Evolutionary conservation across 2,888 invertebrate genomes (phyloP).

Genomic region (Tetragnatha montana): DNA sequence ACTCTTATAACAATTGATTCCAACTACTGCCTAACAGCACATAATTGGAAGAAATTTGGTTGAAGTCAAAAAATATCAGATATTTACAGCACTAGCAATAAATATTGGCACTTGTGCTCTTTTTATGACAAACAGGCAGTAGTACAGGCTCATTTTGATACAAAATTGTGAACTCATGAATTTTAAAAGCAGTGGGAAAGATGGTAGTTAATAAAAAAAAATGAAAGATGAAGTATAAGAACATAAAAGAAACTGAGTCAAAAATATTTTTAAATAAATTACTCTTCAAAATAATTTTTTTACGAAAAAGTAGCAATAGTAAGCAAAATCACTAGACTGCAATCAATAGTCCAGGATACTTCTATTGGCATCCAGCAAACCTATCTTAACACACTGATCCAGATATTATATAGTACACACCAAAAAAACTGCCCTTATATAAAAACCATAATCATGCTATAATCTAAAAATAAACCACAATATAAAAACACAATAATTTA

Average conservation of each 20-base stretch:
- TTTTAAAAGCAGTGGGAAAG: not conserved
- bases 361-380: not conserved
- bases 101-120: not conserved
- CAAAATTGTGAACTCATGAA: not conserved
- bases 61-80: not conserved
- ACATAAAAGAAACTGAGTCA: not conserved
- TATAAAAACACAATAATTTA: not conserved
- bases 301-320: not conserved
- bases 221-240: not conserved
- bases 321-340: not conserved
- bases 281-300: not conserved
- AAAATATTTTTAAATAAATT: not conserved
- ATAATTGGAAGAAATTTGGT: slow-evolving; percentile 1
- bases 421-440: not conserved
- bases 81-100: not conserved
- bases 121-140: not conserved
- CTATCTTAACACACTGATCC: not conserved
- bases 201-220: not conserved
- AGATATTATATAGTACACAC: not conserved
- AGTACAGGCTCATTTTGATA: not conserved
- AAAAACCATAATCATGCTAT: not conserved
- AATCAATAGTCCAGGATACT: not conserved
- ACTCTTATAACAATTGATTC: not conserved
- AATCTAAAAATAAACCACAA: not conserved
- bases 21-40: not conserved